Base-by-base conservation (phyloP, 2,888 invertebrate species). In the Drosophila paranaensis region DNA sequence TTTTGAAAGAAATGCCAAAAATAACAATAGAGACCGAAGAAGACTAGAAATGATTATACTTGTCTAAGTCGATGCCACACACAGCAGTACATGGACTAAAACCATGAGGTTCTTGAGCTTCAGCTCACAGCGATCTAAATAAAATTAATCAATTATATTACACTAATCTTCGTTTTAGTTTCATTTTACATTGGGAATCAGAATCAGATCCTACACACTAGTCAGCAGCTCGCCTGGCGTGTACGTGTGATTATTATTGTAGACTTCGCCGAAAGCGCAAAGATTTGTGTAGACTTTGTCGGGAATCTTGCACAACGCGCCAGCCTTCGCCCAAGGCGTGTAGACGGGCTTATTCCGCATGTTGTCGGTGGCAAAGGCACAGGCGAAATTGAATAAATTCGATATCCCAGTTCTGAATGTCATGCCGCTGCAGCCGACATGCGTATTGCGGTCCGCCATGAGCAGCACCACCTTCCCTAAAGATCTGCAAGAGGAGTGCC, bases 401-500 rank as follows among this genome's bases (percentile, higher is more conserved):
- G 9, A 1, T 6, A n/a, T 16, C 0, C 53, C 40, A 5, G 4
- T n/a, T 2, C 3, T 14, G 20, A 40, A 66, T 11, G 46, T 53
- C 42, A 72, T 1, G 0, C 40, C 77, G n/a, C 77, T 64, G 56
- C 82, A 82, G 50, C 82, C 82, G 33, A 82, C 56, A 33, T 77
- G 75, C 5, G 79, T 60, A 45, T 82, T 82, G 6, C 74, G 77
- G 40, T 82, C 82, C 8, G 75, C 61, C 71, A 82, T 78, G 3
- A 78, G 56, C 8, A 82, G 58, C 9, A 53, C 51, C 0, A 60
- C 43, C 4, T 51, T 40, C 0, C 66, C 51, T 6, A 71, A 46
- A 9, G 57, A 42, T 39, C 79, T 79, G 10, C 6, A n/a, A 33
- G 39, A 37, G 25, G 8, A 4, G 5, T 14, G 2, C 5, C 9